These are phyloP conservation scores for Nesoenas mayeri DNA, from an alignment of 2,113 vertebrate genomes.

Conservation along the genomic window DNA sequence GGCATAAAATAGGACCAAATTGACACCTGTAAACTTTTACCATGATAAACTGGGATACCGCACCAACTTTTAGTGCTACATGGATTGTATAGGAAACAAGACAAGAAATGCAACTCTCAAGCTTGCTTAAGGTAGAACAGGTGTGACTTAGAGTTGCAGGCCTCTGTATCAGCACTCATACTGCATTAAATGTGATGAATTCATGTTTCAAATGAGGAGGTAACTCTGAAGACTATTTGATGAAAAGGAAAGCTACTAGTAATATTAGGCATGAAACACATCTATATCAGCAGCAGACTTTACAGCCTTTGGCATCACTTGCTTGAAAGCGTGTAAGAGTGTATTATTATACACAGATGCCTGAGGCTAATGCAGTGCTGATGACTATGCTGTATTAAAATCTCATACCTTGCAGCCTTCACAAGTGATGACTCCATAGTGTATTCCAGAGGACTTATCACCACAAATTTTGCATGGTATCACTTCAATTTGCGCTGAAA, in stretches of 20 bases:
- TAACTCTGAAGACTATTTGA: conserved; percentile 1
- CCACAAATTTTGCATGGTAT: conserved; percentile 99
- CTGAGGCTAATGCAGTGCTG: not conserved
- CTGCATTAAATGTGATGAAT: not conserved
- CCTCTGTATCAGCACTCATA: not conserved
- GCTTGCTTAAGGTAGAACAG: not conserved
- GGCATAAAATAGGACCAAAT: not conserved
- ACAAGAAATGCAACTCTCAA: not conserved
- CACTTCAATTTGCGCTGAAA: conserved; percentile 99
- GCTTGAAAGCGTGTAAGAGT: not conserved
- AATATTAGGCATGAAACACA: not conserved
- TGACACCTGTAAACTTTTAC: not conserved
- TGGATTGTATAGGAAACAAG: not conserved
- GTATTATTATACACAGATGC: not conserved
- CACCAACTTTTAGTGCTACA: not conserved
- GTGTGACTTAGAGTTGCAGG: not conserved
- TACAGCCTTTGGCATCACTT: not conserved
- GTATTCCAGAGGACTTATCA: conserved; percentile 99
- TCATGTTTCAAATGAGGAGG: conserved; percentile 5
- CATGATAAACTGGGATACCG: not conserved
- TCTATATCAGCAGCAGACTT: not conserved
- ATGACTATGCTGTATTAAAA: not conserved
- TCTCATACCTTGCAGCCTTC: conserved; percentile 97
- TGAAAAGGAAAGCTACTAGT: not conserved
- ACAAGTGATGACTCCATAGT: conserved; percentile 99